Conservation (phyloP, 2,888 invertebrate species). For the Tenthredo scrophulariae region DNA sequence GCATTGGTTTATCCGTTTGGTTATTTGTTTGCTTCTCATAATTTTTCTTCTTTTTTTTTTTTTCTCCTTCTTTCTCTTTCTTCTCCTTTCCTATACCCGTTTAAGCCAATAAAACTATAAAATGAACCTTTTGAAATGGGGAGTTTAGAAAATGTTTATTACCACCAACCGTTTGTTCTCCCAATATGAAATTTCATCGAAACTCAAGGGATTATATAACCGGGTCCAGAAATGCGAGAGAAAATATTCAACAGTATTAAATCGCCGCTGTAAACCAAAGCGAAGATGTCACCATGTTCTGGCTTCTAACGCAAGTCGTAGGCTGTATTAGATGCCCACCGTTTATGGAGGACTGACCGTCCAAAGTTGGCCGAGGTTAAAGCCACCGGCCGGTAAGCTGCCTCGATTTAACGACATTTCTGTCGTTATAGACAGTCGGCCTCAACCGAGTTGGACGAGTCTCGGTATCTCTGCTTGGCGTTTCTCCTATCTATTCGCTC, state of each 20-base stretch:
- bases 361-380: constrained; percentile 77
- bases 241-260: background rate
- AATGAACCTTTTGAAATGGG: background rate
- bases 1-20: background rate
- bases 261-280: background rate
- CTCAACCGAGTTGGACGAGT: constrained; percentile 52
- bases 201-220: constrained; percentile 10
- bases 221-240: background rate
- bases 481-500: constrained; percentile 58
- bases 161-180: constrained; percentile 2
- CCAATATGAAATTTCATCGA: background rate
- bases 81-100: background rate
- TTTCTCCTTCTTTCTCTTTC: background rate
- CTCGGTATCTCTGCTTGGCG: constrained; percentile 50
- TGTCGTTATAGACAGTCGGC: constrained; percentile 50
- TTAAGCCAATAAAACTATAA: background rate
- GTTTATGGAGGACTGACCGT: constrained; percentile 69
- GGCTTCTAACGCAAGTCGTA: background rate
- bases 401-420: constrained; percentile 48
- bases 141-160: background rate
- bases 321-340: constrained; percentile 55
- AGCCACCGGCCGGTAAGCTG: constrained; percentile 35
- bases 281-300: constrained; percentile 38
- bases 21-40: background rate
- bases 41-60: background rate